Conservation (phyloP, 2,888 invertebrate species). For the Epirrhoe alternata region DNA sequence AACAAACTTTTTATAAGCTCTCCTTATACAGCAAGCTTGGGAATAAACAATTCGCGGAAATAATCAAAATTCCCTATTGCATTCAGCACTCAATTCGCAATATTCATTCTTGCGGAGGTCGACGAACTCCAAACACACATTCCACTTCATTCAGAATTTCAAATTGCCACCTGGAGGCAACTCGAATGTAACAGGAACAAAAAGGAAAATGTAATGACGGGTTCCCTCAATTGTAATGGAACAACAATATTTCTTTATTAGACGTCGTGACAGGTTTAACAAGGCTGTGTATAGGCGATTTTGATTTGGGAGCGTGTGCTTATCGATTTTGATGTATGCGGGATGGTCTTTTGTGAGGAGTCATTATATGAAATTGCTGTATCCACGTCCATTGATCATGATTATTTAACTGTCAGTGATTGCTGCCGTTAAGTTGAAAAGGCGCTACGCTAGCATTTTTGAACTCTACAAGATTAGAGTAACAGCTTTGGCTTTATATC, state of each 20-base stretch:
- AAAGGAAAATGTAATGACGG: slow-evolving; percentile 53
- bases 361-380: slow-evolving; percentile 69
- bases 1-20: slow-evolving; percentile 23
- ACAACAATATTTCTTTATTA: slow-evolving; percentile 59
- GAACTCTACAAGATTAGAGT: slow-evolving; percentile 26
- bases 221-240: slow-evolving; percentile 59
- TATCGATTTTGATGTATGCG: slow-evolving; percentile 66
- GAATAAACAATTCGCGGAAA: slow-evolving; percentile 34
- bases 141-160: slow-evolving; percentile 64
- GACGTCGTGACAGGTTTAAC: slow-evolving; percentile 60
- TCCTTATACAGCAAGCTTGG: slow-evolving; percentile 19
- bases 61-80: slow-evolving; percentile 39
- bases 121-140: slow-evolving; percentile 62
- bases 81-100: slow-evolving; percentile 42
- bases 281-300: slow-evolving; percentile 55
- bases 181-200: slow-evolving; percentile 63
- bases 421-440: slow-evolving; percentile 42
- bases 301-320: slow-evolving; percentile 56
- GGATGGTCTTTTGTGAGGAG: slow-evolving; percentile 64
- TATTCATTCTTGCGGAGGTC: slow-evolving; percentile 57
- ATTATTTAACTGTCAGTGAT: slow-evolving; percentile 68
- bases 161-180: slow-evolving; percentile 59
- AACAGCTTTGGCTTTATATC: slow-evolving; percentile 54
- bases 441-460: slow-evolving; percentile 32
- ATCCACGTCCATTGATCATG: slow-evolving; percentile 65